A percentile compares a stretch with the other conserved stretches of the same genome.
phyloP scores from a whole-genome alignment of 1,140 invertebrate species.

The Dryas iulia region DNA sequence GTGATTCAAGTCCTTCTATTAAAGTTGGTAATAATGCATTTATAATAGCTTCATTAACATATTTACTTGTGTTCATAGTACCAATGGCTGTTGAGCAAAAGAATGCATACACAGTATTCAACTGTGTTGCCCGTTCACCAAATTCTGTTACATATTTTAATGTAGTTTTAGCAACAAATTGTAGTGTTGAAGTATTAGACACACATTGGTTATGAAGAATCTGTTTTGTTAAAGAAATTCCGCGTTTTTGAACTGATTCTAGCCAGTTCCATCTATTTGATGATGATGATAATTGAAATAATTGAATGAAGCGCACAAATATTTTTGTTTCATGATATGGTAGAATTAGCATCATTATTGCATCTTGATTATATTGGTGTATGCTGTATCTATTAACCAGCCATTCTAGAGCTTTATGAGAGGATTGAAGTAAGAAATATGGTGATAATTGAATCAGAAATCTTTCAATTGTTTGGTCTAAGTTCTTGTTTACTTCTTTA shows the following conservation, averaged over 20 bases:
- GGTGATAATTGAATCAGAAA: conserved; percentile 92
- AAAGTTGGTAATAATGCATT: conserved; percentile 86
- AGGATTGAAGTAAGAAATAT: conserved; percentile 90
- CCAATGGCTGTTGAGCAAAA: conserved; percentile 88
- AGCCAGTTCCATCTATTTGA: conserved; percentile 90
- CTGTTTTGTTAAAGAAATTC: conserved; percentile 85
- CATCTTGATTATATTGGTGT: conserved; percentile 92
- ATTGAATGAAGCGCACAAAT: conserved; percentile 91
- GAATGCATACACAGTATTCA: conserved; percentile 89
- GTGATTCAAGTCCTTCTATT: conserved; percentile 84
- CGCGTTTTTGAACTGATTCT: conserved; percentile 85
- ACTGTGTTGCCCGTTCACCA: conserved; percentile 79
- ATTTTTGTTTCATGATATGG: conserved; percentile 96
- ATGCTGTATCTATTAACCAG: conserved; percentile 93
- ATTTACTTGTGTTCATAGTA: conserved; percentile 80
- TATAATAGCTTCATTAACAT: conserved; percentile 85
- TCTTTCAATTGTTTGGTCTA: conserved; percentile 88
- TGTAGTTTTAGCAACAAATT: conserved; percentile 87
- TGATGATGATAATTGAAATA: conserved; percentile 83
- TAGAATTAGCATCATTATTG: conserved; percentile 89
- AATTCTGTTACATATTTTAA: conserved; percentile 84
- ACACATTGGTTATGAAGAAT: conserved; percentile 87
- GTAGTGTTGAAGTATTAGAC: conserved; percentile 85
- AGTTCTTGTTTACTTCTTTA: conserved; percentile 86
- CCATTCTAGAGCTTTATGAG: conserved; percentile 97